These are phyloP conservation scores for Artemia sp. DNA, from an alignment of 2,888 invertebrate species.

Conservation along the genomic window DNA sequence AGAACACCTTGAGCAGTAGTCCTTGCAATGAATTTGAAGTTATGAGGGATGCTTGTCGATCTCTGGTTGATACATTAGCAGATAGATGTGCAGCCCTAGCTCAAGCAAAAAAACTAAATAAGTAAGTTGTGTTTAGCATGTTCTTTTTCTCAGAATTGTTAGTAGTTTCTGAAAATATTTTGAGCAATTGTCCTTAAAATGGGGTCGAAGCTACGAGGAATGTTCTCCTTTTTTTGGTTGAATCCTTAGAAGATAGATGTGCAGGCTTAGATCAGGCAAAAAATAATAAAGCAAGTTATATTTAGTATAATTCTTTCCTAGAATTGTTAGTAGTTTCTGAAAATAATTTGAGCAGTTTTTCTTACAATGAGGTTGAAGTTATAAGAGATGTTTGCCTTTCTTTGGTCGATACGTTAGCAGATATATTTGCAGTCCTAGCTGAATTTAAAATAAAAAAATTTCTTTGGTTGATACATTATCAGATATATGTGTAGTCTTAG, in stretches of 20 bases:
- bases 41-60: slow-evolving; percentile 1
- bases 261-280: background rate
- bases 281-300: background rate
- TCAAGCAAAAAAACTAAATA: background rate
- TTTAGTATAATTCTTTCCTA: too few relatives aligned
- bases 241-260: background rate
- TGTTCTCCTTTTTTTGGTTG: background rate
- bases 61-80: background rate
- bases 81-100: background rate
- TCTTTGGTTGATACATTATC: too few relatives aligned
- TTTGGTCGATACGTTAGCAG: background rate
- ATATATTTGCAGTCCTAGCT: background rate
- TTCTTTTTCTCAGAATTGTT: too few relatives aligned
- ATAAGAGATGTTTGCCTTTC: background rate
- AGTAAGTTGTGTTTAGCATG: background rate
- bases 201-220: too few relatives aligned
- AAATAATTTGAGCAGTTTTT: too few relatives aligned
- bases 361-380: background rate
- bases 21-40: background rate
- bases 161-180: too few relatives aligned
- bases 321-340: too few relatives aligned
- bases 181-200: too few relatives aligned
- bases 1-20: too few relatives aligned
- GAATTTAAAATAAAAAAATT: background rate
- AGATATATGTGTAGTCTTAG: too few relatives aligned